phyloP scores from a whole-genome alignment of 1,140 invertebrate genomes.

The Psilanteris sp. region DNA sequence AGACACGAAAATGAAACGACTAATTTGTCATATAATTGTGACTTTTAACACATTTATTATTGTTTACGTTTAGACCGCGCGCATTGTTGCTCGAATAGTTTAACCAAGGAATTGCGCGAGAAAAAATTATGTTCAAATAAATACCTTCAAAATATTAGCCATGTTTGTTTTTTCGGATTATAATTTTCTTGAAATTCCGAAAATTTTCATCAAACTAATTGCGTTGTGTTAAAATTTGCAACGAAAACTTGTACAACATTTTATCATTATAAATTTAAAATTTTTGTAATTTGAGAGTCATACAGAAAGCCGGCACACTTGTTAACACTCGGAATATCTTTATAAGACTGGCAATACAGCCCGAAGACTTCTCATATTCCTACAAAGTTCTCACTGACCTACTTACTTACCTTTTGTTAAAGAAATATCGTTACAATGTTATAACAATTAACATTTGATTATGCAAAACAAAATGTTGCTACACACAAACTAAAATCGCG shows the following conservation, averaged over 20 bases:
- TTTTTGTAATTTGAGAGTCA: slow-evolving; percentile 41
- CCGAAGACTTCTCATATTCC: slow-evolving; percentile 71
- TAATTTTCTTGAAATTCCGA: not conserved
- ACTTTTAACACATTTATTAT: no score
- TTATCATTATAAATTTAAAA: slow-evolving; percentile 22
- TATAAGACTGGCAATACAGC: slow-evolving; percentile 77
- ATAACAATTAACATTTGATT: no score
- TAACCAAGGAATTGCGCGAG: no score
- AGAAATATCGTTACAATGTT: slow-evolving; percentile 27
- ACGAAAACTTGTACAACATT: slow-evolving; percentile 10
- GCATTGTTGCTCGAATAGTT: no score
- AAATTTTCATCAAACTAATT: not conserved
- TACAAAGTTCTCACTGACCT: slow-evolving; percentile 74
- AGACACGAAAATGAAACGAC: no score
- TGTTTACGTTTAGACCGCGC: no score
- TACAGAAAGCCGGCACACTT: slow-evolving; percentile 71
- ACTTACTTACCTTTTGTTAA: slow-evolving; percentile 67
- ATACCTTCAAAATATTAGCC: slow-evolving; percentile 44
- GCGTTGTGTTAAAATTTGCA: slow-evolving; percentile 4
- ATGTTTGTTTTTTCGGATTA: slow-evolving; percentile 19
- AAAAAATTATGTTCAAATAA: no score
- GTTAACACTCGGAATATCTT: slow-evolving; percentile 79
- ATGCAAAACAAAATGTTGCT: no score
- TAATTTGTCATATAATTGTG: no score
- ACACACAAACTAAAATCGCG: no score